phyloP scores from a whole-genome alignment of 92 coral and sea anemone genomes.

The Paragorgia papillata region DNA sequence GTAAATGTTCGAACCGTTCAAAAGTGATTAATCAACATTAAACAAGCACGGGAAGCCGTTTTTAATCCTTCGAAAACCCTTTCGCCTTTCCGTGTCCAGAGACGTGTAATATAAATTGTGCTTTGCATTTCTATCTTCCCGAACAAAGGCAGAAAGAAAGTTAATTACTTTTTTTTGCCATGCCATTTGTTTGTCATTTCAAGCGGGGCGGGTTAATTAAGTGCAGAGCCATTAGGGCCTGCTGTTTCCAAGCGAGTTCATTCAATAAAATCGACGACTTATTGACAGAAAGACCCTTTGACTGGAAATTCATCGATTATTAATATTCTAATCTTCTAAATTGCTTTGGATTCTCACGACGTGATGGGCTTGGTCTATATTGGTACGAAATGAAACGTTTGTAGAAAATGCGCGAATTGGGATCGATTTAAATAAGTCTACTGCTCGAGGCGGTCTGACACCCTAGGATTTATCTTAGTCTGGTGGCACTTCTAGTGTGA shows the following conservation, averaged over 20 bases:
- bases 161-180: conserved; percentile 37
- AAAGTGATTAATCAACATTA: too few relatives aligned
- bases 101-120: background rate
- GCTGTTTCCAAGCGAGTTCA: conserved; percentile 22
- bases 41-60: too few relatives aligned
- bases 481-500: too few relatives aligned
- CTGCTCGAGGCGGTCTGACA: too few relatives aligned
- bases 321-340: background rate
- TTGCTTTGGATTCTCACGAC: background rate
- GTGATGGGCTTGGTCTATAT: too few relatives aligned
- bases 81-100: too few relatives aligned
- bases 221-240: conserved; percentile 21
- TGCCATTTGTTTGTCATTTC: conserved; percentile 36
- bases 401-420: too few relatives aligned
- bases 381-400: too few relatives aligned
- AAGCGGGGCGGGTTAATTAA: conserved; percentile 39
- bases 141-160: conserved; percentile 6
- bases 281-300: background rate
- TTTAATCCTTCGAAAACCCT: too few relatives aligned
- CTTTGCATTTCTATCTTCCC: conserved; percentile 2
- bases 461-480: too few relatives aligned
- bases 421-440: too few relatives aligned
- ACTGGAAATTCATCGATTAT: background rate
- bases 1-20: too few relatives aligned
- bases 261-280: background rate